Conservation (phyloP, 2,888 invertebrate species). For the Stenurella melanura region DNA sequence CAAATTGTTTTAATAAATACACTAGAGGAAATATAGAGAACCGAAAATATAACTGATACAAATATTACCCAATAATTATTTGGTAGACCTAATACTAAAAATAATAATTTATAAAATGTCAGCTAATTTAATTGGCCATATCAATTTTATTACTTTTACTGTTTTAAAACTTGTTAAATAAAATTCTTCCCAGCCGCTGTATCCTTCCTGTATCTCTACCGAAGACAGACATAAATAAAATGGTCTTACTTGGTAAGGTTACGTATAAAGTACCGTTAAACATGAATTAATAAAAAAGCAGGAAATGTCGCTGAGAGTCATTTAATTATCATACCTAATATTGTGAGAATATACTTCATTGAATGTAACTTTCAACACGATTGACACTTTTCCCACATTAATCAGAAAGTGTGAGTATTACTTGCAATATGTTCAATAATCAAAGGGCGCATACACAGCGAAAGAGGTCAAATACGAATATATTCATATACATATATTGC, state of each 20-base stretch:
- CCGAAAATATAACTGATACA: too few species aligned
- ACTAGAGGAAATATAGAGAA: too few species aligned
- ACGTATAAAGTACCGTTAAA: conserved; percentile 19
- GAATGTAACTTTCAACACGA: conserved; percentile 3
- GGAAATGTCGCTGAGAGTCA: conserved; percentile 28
- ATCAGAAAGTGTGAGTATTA: conserved; percentile 6
- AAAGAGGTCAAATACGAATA: too few species aligned
- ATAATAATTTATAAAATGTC: too few species aligned
- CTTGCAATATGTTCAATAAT: neutral
- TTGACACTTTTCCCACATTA: conserved; percentile 35
- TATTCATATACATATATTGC: too few species aligned
- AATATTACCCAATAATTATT: too few species aligned
- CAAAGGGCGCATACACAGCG: neutral
- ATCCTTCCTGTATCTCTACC: neutral
- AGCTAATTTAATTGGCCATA: too few species aligned
- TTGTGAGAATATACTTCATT: conserved; percentile 9
- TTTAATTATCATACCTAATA: conserved; percentile 20
- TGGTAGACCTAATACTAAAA: too few species aligned
- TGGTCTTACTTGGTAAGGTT: conserved; percentile 1
- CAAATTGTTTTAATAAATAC: too few species aligned
- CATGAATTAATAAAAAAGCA: conserved; percentile 19
- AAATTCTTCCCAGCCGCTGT: neutral
- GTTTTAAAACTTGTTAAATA: neutral
- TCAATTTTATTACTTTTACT: too few species aligned
- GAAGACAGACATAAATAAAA: conserved; percentile 15